These are phyloP conservation scores for Spisula solida DNA, from an alignment of 2,888 invertebrate genomes.

Conservation along the genomic window DNA sequence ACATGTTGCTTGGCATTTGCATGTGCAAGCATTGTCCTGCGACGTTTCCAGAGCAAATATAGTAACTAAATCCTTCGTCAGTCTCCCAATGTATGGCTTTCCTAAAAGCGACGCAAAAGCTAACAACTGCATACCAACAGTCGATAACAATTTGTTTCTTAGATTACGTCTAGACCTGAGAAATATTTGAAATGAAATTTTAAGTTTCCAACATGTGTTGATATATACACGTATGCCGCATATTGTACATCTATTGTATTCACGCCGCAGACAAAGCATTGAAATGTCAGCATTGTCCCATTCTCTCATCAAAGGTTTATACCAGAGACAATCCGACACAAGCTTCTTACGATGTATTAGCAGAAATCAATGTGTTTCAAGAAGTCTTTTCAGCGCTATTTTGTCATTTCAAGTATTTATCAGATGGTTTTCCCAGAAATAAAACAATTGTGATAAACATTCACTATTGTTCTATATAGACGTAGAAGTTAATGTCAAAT, in stretches of 20 bases:
- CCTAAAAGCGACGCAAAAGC: too few relatives aligned
- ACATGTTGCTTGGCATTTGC: too few relatives aligned
- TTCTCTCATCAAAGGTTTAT: background rate
- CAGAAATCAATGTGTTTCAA: constrained; percentile 67
- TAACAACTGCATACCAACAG: too few relatives aligned
- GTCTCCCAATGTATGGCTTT: too few relatives aligned
- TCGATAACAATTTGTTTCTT: too few relatives aligned
- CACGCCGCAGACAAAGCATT: background rate
- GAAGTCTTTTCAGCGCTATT: constrained; percentile 49
- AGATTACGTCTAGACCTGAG: too few relatives aligned
- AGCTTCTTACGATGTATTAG: constrained; percentile 63
- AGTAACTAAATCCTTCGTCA: too few relatives aligned
- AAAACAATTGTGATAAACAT: constrained; percentile 29
- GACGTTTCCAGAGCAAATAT: too few relatives aligned
- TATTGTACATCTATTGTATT: background rate
- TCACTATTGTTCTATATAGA: background rate
- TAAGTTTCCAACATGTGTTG: background rate
- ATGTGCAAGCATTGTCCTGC: too few relatives aligned
- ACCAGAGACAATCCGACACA: constrained; percentile 1
- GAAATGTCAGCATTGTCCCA: constrained; percentile 2
- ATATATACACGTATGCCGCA: background rate
- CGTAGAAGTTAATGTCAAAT: background rate
- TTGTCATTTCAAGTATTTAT: constrained; percentile 57
- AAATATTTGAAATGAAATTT: background rate
- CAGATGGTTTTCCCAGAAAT: constrained; percentile 28